A percentile compares a stretch with the other conserved stretches of the same genome.
These are phyloP conservation scores for Parthenolecanium corni DNA, from an alignment of 2,888 invertebrate species.

Conservation along the genomic window DNA sequence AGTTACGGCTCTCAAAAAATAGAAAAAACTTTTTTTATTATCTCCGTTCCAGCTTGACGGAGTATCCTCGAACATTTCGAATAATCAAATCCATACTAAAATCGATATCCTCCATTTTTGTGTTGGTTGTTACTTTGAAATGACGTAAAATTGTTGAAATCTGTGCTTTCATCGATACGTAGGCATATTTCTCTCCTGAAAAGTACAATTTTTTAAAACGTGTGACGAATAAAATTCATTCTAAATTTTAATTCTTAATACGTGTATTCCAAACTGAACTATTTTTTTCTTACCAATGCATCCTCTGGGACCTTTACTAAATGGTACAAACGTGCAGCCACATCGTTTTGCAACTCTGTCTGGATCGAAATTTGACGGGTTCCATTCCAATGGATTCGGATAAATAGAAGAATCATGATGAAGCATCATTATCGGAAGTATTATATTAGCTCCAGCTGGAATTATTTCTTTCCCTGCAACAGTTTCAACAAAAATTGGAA, in stretches of 20 bases:
- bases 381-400: constrained; percentile 4
- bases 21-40: not conserved
- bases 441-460: constrained; percentile 7
- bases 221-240: too few species aligned
- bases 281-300: constrained; percentile 11
- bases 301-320: constrained; percentile 17
- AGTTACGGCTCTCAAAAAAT: too few species aligned
- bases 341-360: constrained; percentile 5
- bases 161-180: constrained; percentile 32
- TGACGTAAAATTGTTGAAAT: constrained; percentile 31
- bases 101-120: constrained; percentile 32
- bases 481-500: not conserved
- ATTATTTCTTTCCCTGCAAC: constrained; percentile 2
- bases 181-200: constrained; percentile 33
- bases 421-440: not conserved
- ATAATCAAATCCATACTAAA: constrained; percentile 31
- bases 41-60: constrained; percentile 12
- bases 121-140: constrained; percentile 30
- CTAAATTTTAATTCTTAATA: too few species aligned
- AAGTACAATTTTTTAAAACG: not conserved
- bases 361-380: constrained; percentile 13
- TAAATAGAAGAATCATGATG: constrained; percentile 11
- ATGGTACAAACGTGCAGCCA: constrained; percentile 15
- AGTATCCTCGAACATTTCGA: constrained; percentile 31
- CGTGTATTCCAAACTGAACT: too few species aligned